phyloP scores from a whole-genome alignment of 1,140 invertebrate species.

The Diorhabda elongata region DNA sequence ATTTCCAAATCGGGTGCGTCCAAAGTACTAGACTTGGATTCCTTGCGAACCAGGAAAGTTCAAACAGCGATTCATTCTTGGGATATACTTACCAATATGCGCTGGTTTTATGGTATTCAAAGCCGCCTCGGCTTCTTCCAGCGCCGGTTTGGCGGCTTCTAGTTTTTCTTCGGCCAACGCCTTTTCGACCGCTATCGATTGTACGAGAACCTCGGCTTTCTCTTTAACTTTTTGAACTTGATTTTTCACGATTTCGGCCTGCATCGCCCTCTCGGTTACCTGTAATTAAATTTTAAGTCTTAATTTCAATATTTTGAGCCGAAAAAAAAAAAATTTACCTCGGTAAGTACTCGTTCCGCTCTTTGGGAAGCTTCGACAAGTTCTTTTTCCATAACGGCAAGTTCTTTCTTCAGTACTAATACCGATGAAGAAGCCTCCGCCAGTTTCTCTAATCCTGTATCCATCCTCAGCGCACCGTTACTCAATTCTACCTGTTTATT shows the following conservation, averaged over 20 bases:
- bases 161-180: conserved; percentile 85
- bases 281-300: conserved; percentile 39
- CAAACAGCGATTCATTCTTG: no score
- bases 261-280: conserved; percentile 87
- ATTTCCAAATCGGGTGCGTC: no score
- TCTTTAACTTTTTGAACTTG: conserved; percentile 93
- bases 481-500: conserved; percentile 84
- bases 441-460: conserved; percentile 87
- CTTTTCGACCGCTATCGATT: conserved; percentile 88
- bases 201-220: conserved; percentile 87
- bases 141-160: conserved; percentile 83
- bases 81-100: conserved; percentile 65
- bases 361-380: conserved; percentile 81
- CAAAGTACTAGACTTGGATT: no score
- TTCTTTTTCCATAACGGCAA: conserved; percentile 92
- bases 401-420: conserved; percentile 82
- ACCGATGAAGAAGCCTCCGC: conserved; percentile 92
- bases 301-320: neutral
- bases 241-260: conserved; percentile 93
- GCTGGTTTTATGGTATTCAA: conserved; percentile 95
- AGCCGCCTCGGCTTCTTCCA: conserved; percentile 92
- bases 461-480: conserved; percentile 87
- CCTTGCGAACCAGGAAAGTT: no score
- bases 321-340: conserved; percentile 55
- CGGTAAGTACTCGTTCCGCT: conserved; percentile 80